Evolutionary conservation across 2,113 vertebrate species (phyloP).

Genomic region (Cyprinodon brontotheroides): DNA sequence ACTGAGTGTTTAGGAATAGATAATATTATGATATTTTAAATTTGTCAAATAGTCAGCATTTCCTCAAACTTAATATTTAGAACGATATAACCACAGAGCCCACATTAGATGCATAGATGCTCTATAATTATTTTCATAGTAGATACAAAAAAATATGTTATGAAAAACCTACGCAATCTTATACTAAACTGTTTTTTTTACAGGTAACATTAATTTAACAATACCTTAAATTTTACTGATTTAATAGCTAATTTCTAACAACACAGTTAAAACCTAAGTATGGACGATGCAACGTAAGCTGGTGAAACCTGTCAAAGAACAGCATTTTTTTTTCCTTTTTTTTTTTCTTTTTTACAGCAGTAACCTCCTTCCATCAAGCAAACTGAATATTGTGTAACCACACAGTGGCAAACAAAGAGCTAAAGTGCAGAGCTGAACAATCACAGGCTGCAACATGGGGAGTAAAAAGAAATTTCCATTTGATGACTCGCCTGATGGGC

Average conservation of each 20-base stretch:
- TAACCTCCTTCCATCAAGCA: conserved; percentile 1
- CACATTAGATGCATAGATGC: no score
- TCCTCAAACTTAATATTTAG: no score
- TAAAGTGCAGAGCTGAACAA: conserved; percentile 4
- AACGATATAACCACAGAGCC: no score
- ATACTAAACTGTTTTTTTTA: not conserved
- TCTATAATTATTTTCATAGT: not conserved
- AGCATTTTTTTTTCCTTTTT: not conserved
- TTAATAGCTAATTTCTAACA: not conserved
- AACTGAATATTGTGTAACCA: conserved; percentile 10
- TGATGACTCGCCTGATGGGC: not conserved
- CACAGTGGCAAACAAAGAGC: not conserved
- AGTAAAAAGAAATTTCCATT: conserved; percentile 10
- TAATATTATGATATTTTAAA: no score
- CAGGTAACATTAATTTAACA: no score
- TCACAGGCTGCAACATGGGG: not conserved
- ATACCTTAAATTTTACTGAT: not conserved
- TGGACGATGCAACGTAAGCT: not conserved
- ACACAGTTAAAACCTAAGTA: conserved; percentile 6
- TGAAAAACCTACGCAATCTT: not conserved
- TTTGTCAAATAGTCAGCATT: no score
- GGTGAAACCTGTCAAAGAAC: not conserved
- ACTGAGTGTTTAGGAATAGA: no score
- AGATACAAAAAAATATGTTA: not conserved
- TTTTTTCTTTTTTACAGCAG: not conserved